Conservation (phyloP, 2,113 vertebrate species). For the Silurus asotus region DNA sequence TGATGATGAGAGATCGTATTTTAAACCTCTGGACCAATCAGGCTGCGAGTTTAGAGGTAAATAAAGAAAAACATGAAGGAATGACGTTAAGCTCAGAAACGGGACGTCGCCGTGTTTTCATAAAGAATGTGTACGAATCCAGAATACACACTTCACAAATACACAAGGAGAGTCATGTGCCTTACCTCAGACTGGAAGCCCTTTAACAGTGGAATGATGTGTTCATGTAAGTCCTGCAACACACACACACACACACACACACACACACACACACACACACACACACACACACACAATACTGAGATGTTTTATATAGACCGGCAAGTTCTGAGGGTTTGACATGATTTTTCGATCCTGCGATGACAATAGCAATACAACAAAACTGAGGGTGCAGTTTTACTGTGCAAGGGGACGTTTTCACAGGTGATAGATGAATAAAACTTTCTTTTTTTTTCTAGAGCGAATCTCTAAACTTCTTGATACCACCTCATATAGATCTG, state of each 20-base stretch:
- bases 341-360: no score
- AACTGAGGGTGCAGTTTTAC: no score
- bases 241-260: conserved; percentile 48
- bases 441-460: no score
- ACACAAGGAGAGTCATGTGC: not conserved
- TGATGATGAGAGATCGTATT: not conserved
- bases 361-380: no score
- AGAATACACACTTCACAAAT: no score
- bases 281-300: conserved; percentile 29
- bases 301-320: conserved; percentile 44
- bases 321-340: no score
- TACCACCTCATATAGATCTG: no score
- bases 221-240: conserved; percentile 86
- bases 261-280: conserved; percentile 50
- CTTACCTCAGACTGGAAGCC: conserved; percentile 93
- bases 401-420: no score
- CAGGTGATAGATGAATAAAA: no score
- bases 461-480: no score
- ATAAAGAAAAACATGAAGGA: not conserved
- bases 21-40: not conserved
- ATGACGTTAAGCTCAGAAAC: not conserved
- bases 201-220: conserved; percentile 89
- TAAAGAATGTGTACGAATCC: not conserved
- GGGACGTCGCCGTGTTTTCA: not conserved
- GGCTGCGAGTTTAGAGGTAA: not conserved